Conservation (phyloP, 1,140 invertebrate genomes). For the Lepidotrigona ventralis region DNA sequence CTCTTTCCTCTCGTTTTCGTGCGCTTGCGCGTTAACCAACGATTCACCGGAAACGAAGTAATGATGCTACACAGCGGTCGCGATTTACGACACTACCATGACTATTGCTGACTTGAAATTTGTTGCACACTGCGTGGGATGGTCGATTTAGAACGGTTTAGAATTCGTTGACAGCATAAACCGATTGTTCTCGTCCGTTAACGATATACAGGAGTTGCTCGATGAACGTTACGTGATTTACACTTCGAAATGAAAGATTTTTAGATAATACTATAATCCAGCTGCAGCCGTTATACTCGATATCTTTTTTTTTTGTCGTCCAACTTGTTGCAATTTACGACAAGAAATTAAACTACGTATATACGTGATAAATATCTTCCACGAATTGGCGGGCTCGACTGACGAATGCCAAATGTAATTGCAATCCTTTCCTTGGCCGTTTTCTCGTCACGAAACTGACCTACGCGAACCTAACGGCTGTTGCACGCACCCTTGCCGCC, state of each 20-base stretch:
- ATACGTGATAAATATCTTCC: neutral
- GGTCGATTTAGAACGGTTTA: neutral
- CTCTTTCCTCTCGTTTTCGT: neutral
- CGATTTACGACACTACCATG: neutral
- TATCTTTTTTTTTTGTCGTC: neutral
- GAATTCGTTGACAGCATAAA: neutral
- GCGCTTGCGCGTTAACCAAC: constrained; percentile 1
- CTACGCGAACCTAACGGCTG: constrained; percentile 54
- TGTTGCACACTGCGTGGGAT: too few species aligned
- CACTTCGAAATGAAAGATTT: neutral
- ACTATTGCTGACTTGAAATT: constrained; percentile 20
- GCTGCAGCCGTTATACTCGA: neutral
- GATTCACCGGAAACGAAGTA: constrained; percentile 13
- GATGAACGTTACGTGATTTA: neutral
- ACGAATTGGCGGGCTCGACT: neutral
- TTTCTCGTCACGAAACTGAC: constrained; percentile 51
- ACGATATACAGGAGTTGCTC: neutral
- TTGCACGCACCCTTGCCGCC: constrained; percentile 44
- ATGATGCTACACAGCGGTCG: neutral
- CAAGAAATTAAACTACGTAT: too few species aligned
- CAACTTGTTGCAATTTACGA: neutral
- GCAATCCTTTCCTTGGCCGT: neutral
- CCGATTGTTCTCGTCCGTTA: neutral
- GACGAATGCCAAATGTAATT: neutral
- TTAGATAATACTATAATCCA: too few species aligned